Evolutionary conservation across 53 echinoderm and acorn worm species (phyloP), one percentile per base, ranked within the genome.

Genomic region (Paracentrotus lividus): DNA sequence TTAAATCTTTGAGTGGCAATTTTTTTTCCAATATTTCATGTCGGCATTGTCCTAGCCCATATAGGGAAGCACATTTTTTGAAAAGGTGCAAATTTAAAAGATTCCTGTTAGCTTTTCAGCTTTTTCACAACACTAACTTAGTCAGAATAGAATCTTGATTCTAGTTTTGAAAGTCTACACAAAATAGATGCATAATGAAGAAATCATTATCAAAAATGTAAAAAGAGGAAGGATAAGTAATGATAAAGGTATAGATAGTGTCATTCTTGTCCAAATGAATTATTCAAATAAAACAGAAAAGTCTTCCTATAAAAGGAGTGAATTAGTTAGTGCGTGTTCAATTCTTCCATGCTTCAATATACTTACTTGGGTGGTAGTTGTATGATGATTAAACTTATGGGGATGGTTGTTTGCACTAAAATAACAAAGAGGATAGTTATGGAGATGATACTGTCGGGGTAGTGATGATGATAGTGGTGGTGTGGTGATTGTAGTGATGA

Each of bases 251-350:
- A 55, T 53, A 56, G 32, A 56, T 23, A 34, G n/a, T 86, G 86
- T 55, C 86, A 56, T 53, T 86, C 86, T 53, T 34, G 56, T 86
- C 20, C 4, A 54, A 86, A 86, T 86, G 86, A 86, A 86, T 86
- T 86, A 86, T 86, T 86, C 86, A 86, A 86, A 54, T 86, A 86
- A 86, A 86, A 56, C 1, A 10, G 40, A 72, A 86, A 56, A 13
- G 86, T 86, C 86, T 86, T 86, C 86, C 86, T 86, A 34, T 24
- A 56, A 47, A 26, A 81, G 42, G 81, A 27, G 26, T 26, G n/a
- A 45, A 8, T 14, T 24, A 81, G 81, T 45, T 72, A 4, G 1
- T 18, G 40, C 18, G 42, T 72, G 18, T 72, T 40, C 40, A 0
- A 16, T 72, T 40, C 40, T 7, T 72, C 40, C 2, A 0, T 64